A percentile compares a stretch with the other conserved stretches of the same genome.
Conservation (phyloP, 2,888 invertebrate species). For the Apotomis turbidana region DNA sequence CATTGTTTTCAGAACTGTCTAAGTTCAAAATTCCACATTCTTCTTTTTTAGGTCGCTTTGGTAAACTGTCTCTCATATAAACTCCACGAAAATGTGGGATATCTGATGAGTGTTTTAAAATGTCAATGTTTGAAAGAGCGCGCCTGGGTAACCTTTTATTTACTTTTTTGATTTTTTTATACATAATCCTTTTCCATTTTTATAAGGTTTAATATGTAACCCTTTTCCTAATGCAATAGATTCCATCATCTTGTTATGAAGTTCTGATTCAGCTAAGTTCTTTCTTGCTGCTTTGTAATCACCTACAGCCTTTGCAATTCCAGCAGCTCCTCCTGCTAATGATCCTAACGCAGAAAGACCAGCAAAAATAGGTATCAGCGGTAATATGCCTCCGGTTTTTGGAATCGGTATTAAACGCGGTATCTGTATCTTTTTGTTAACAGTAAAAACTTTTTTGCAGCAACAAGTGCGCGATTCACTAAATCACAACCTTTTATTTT, state of each 20-base stretch:
- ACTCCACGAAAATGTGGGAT: constrained; percentile 21
- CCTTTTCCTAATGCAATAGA: constrained; percentile 17
- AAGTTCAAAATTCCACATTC: constrained; percentile 26
- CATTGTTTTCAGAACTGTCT: constrained; percentile 3
- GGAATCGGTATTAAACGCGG: constrained; percentile 54
- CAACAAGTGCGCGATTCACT: constrained; percentile 32
- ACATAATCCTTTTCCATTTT: neutral
- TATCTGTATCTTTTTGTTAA: constrained; percentile 58
- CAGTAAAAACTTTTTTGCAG: constrained; percentile 48
- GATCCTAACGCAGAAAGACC: constrained; percentile 55
- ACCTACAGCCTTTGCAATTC: constrained; percentile 53
- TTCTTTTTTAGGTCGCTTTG: neutral
- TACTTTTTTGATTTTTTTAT: constrained; percentile 5
- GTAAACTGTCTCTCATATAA: constrained; percentile 20
- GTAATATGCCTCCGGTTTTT: constrained; percentile 5
- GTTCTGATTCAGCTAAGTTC: neutral
- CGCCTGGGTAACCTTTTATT: constrained; percentile 5
- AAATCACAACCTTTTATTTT: constrained; percentile 2
- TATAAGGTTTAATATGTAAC: constrained; percentile 3
- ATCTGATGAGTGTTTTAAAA: neutral
- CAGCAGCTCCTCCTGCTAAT: constrained; percentile 55
- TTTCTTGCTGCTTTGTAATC: constrained; percentile 51
- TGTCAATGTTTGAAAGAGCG: constrained; percentile 3
- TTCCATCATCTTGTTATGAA: constrained; percentile 10
- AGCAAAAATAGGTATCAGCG: constrained; percentile 47